Conservation (phyloP, 2,797 vertebrate genomes). For the Anguilla anguilla region DNA sequence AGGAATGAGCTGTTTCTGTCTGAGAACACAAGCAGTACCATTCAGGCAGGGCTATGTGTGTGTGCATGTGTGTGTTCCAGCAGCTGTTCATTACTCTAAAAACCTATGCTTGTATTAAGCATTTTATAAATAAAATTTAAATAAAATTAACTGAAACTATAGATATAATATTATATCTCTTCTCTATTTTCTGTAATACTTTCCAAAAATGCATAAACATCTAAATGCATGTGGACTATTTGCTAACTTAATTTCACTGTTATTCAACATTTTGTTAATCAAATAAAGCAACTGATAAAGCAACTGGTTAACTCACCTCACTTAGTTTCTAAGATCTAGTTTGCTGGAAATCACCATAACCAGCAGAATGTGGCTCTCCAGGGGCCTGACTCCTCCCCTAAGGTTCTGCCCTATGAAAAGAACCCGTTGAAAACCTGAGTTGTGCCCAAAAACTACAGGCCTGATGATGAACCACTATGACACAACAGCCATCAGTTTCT, state of each 20-base stretch:
- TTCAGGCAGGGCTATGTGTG: neutral
- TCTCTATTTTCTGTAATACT: neutral
- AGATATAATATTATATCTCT: neutral
- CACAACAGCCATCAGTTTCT: neutral
- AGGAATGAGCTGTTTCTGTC: neutral
- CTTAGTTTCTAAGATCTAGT: neutral
- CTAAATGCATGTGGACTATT: neutral
- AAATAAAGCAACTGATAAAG: neutral
- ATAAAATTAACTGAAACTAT: neutral
- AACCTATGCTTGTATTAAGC: too few relatives aligned
- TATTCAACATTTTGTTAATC: neutral
- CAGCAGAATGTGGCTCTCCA: neutral
- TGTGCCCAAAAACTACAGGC: neutral
- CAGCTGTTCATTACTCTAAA: neutral
- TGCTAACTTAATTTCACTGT: neutral
- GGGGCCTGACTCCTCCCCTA: neutral
- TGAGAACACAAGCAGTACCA: neutral
- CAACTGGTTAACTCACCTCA: neutral
- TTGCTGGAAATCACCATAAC: neutral
- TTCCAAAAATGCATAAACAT: neutral
- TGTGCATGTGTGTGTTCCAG: neutral
- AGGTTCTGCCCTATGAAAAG: neutral
- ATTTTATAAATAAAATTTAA: too few relatives aligned
- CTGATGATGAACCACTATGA: neutral
- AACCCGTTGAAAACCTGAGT: neutral